A percentile compares a stretch with the other conserved stretches of the same genome.
phyloP scores from a whole-genome alignment of 2,888 invertebrate genomes.

The Magallana nippona region DNA sequence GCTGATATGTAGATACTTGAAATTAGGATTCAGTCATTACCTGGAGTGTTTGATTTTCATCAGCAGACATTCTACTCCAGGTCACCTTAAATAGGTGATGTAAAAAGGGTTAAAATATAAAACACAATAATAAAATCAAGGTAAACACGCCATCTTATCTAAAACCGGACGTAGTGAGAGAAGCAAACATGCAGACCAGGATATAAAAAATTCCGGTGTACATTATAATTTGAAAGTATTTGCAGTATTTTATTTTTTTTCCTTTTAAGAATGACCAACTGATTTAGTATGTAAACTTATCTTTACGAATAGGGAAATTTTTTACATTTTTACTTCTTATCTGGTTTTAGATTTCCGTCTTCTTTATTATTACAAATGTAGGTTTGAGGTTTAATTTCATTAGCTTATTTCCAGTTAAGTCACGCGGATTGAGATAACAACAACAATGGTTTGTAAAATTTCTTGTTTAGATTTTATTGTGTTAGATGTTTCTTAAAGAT shows the following conservation, averaged over 20 bases:
- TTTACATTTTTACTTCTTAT: neutral
- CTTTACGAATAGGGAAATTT: too few species aligned
- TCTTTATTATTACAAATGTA: neutral
- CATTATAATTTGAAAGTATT: too few species aligned
- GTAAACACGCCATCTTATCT: neutral
- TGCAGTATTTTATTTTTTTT: too few species aligned
- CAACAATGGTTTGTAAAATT: neutral
- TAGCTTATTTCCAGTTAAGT: neutral
- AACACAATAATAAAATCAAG: neutral
- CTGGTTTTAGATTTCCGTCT: neutral
- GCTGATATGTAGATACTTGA: too few species aligned
- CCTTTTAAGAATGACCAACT: too few species aligned
- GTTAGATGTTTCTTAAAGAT: too few species aligned
- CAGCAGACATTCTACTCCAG: neutral
- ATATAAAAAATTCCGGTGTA: neutral
- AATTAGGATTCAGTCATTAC: neutral
- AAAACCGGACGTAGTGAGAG: neutral
- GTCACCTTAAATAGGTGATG: too few species aligned
- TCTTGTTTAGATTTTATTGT: too few species aligned
- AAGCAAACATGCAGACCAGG: neutral
- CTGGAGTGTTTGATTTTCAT: constrained; percentile 4
- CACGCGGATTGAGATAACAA: neutral
- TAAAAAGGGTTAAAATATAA: neutral
- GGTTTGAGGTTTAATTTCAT: neutral
- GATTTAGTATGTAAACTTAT: too few species aligned